Percentiles rank a stretch among this genome's conserved stretches.
phyloP scores from a whole-genome alignment of 1,140 invertebrate genomes.

The Cydia pomonella region DNA sequence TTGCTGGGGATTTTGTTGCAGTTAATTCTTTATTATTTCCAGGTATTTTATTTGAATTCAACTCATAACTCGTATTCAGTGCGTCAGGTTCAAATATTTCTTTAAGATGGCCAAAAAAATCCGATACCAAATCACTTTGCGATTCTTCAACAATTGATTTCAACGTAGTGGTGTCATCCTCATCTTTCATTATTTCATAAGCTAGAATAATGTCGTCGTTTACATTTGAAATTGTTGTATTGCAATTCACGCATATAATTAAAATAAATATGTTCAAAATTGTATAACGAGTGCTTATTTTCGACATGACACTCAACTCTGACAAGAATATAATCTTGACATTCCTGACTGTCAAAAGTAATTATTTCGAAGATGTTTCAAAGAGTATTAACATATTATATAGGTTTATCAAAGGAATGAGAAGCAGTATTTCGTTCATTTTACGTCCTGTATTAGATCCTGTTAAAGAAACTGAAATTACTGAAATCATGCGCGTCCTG shows the following conservation, averaged over 20 bases:
- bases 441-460: constrained; percentile 21
- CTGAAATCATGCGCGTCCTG: not conserved
- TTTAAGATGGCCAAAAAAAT: constrained; percentile 59
- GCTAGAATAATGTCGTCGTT: constrained; percentile 44
- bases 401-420: constrained; percentile 34
- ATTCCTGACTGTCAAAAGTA: not conserved
- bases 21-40: not conserved
- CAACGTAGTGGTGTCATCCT: constrained; percentile 37
- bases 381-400: not conserved
- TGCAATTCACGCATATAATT: not conserved
- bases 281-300: not conserved
- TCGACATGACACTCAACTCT: not conserved
- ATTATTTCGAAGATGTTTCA: not conserved
- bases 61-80: not conserved
- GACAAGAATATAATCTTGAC: constrained; percentile 13
- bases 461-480: not conserved
- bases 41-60: not conserved
- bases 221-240: not conserved
- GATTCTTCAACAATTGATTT: constrained; percentile 40
- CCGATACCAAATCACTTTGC: constrained; percentile 52
- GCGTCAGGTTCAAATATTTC: constrained; percentile 48
- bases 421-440: constrained; percentile 18
- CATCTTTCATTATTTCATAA: constrained; percentile 49
- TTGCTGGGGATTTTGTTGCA: not conserved
- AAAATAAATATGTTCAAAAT: not conserved